A percentile compares a stretch with the other conserved stretches of the same genome.
phyloP scores from a whole-genome alignment of 2,888 invertebrate species.

The Rhamphomyia laevipes region DNA sequence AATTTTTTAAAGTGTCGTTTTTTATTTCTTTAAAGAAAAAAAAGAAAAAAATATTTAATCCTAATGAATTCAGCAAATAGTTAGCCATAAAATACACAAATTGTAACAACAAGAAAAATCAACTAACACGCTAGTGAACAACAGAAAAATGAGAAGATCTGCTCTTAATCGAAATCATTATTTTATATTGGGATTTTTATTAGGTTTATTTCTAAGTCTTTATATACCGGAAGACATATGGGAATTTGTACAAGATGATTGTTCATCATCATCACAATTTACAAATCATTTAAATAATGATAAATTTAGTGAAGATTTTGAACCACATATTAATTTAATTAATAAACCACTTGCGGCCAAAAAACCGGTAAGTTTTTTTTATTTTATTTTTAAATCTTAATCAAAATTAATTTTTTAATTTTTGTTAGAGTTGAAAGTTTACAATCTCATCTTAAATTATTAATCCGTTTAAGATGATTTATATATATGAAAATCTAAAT shows the following conservation, averaged over 20 bases:
- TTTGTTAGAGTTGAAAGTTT: too few relatives aligned
- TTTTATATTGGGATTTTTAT: conserved; percentile 32
- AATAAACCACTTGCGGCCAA: conserved; percentile 38
- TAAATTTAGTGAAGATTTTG: conserved; percentile 37
- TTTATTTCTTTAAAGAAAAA: too few relatives aligned
- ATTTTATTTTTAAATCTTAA: not conserved
- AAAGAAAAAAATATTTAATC: too few relatives aligned
- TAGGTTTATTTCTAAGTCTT: conserved; percentile 33
- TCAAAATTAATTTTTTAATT: too few relatives aligned
- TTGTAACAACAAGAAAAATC: too few relatives aligned
- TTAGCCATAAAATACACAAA: too few relatives aligned
- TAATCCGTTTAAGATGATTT: too few relatives aligned
- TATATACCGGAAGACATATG: conserved; percentile 34
- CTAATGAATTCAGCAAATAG: too few relatives aligned
- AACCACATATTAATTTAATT: conserved; percentile 36
- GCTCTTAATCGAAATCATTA: conserved; percentile 33
- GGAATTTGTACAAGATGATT: conserved; percentile 36
- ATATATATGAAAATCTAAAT: too few relatives aligned
- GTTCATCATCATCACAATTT: conserved; percentile 34
- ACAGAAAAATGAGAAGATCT: conserved; percentile 28
- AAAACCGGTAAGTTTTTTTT: conserved; percentile 30
- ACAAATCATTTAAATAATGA: conserved; percentile 34
- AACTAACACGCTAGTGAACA: too few relatives aligned
- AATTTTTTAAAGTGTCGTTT: too few relatives aligned
- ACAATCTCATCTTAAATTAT: too few relatives aligned